Evolutionary conservation across 2,888 invertebrate genomes (phyloP), one percentile per base, ranked within the genome.

Genomic region (Bugulina stolonifera): DNA sequence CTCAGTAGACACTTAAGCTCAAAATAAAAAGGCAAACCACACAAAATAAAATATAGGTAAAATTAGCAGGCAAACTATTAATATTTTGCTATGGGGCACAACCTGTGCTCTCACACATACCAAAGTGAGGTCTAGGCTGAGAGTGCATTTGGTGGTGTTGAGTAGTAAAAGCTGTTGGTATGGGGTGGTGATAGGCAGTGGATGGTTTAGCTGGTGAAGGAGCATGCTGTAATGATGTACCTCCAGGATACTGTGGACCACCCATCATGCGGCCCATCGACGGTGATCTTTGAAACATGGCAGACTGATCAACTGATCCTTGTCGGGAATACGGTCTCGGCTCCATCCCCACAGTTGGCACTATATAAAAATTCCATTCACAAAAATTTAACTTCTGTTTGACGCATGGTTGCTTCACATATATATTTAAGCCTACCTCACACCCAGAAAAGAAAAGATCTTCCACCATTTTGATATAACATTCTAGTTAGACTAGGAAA

Each of bases 121-220:
- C 64, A 64, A 64, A 25, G n/a, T 64, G 32, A 27, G 64, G 64
- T 64, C 64, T 64, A 64, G 64, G 25, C 32, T 64, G 64, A 34
- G 18, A 14, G 64, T 64, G 64, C 64, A 34, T 14, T 64, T 22
- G 18, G 32, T 18, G 22, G 64, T 64, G 64, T 27, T 64, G 64
- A 64, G 10, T 64, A 32, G 64, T 29, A 64, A 64, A 64, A 64
- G 64, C 64, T 14, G 64, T 14, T 34, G 64, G 32, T 32, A 32
- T 14, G 5, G 27, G 64, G 34, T 27, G 64, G 5, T 64, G 32
- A 32, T 3, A 27, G 32, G 64, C 10, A 34, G 32, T 64, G n/a
- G 64, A 27, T 14, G 64, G 5, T 14, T 27, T 3, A 32, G 32
- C 18, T 3, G 64, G 14, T 64, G 32, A 64, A 64, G 64, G n/a